These are phyloP conservation scores for Budorcas taxicolor DNA, from an alignment of 2,113 vertebrate genomes.

Conservation along the genomic window DNA sequence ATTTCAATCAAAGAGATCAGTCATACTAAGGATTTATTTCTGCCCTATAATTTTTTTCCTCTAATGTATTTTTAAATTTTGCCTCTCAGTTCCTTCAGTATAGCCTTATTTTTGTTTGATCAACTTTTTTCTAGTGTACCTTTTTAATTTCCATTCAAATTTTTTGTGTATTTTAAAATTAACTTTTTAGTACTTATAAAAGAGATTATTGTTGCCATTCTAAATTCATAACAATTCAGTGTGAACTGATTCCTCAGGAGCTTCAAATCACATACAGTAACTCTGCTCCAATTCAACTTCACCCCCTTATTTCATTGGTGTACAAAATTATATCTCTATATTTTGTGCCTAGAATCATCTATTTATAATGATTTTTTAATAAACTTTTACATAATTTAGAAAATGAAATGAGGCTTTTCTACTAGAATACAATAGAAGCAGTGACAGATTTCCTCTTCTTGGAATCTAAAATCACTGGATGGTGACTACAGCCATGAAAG, in stretches of 20 bases:
- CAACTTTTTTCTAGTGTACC: neutral
- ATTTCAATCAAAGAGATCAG: neutral
- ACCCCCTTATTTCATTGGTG: too few relatives aligned
- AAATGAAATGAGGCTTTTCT: neutral
- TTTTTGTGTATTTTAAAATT: neutral
- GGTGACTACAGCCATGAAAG: too few relatives aligned
- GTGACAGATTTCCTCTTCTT: too few relatives aligned
- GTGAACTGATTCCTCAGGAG: neutral
- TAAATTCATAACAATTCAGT: neutral
- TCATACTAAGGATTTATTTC: neutral
- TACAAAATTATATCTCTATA: neutral
- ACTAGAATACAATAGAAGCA: neutral
- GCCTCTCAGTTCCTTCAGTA: neutral
- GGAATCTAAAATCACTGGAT: too few relatives aligned
- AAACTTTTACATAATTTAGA: neutral
- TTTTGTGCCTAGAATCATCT: neutral
- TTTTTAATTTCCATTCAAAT: neutral
- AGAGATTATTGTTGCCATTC: neutral
- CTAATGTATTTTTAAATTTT: neutral
- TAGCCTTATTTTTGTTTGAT: neutral
- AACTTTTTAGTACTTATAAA: neutral
- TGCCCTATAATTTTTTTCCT: neutral
- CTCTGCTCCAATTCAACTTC: too few relatives aligned
- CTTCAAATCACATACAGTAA: neutral
- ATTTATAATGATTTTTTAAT: neutral